Percentiles rank a stretch among this genome's conserved stretches.
Evolutionary conservation across 2,888 invertebrate species (phyloP).

Genomic region (Cheilosia soror): DNA sequence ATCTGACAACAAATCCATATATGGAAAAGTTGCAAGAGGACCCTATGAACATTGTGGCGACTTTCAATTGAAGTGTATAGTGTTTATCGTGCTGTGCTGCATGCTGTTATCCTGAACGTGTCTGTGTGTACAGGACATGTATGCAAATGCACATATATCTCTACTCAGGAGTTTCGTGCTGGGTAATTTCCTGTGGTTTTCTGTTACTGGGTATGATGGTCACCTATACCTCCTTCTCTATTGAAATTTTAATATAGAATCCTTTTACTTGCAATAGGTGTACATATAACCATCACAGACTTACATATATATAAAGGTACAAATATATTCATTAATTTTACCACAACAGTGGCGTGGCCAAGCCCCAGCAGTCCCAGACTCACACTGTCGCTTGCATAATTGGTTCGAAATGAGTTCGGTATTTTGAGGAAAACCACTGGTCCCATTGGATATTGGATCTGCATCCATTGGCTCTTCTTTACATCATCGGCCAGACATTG

Average conservation of each 20-base stretch:
- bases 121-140: not conserved
- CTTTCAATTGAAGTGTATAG: not conserved
- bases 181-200: not conserved
- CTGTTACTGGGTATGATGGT: not conserved
- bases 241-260: not conserved
- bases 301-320: not conserved
- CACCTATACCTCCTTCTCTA: not conserved
- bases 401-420: conserved; percentile 10
- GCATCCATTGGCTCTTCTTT: conserved; percentile 8
- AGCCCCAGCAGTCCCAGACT: not conserved
- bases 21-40: too few species aligned
- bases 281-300: not conserved
- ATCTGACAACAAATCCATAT: too few species aligned
- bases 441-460: conserved; percentile 7
- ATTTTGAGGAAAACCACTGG: conserved; percentile 20
- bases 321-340: conserved; percentile 31
- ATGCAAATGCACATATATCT: not conserved
- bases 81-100: not conserved
- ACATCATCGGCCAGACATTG: conserved; percentile 7
- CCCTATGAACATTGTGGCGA: not conserved
- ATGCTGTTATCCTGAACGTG: not conserved
- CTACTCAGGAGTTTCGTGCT: not conserved
- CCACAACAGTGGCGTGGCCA: not conserved
- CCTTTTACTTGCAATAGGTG: not conserved
- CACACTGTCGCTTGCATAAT: not conserved